Evolutionary conservation across 2,888 invertebrate genomes (phyloP).

Genomic region (Antheraea assamensis): DNA sequence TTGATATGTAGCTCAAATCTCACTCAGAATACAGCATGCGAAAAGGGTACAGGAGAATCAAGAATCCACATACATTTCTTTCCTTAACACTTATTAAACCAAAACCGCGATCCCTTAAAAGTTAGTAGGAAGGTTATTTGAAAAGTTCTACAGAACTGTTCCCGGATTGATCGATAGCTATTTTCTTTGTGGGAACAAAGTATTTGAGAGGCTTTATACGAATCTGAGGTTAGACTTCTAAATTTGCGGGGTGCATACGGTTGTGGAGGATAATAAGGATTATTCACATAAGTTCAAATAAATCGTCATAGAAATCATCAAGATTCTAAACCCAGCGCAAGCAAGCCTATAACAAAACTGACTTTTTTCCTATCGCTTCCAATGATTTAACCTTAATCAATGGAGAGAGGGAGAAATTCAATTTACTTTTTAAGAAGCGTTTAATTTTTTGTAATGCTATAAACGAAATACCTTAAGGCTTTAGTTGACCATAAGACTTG

Average conservation of each 20-base stretch:
- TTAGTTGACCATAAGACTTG: no score
- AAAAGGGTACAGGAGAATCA: neutral
- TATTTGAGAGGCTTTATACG: conserved; percentile 37
- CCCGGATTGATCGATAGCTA: conserved; percentile 41
- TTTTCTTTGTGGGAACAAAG: conserved; percentile 41
- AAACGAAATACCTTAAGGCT: no score
- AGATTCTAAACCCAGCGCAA: no score
- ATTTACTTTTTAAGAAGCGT: no score
- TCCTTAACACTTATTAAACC: neutral
- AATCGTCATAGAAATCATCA: neutral
- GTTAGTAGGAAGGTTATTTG: conserved; percentile 28
- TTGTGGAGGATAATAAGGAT: neutral
- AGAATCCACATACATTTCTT: neutral
- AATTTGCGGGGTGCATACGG: conserved; percentile 27
- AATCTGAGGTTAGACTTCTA: conserved; percentile 35
- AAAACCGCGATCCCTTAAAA: conserved; percentile 19
- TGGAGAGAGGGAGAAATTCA: no score
- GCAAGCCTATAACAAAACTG: no score
- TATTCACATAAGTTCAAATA: neutral
- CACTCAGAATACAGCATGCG: neutral
- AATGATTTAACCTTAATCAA: no score
- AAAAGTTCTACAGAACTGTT: conserved; percentile 32
- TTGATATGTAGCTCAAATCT: neutral
- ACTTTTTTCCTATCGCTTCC: no score
- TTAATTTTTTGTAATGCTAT: no score